Base-by-base conservation (phyloP, 1,140 invertebrate species). In the Drosophila ironensis region DNA sequence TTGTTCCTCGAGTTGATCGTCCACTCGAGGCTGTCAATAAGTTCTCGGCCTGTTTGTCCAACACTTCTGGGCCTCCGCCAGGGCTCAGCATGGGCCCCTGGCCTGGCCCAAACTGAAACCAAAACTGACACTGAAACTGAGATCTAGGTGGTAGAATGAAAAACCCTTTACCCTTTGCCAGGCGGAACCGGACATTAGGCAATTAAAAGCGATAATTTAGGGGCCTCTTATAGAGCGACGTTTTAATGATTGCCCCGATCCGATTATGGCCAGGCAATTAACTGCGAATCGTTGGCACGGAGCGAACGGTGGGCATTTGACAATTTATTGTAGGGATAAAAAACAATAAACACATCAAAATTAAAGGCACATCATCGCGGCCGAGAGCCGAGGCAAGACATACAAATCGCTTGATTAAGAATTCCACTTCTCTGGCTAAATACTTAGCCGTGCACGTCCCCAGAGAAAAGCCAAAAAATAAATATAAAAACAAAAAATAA, bases 351-450 rank as follows among this genome's bases (percentile, higher is more conserved):
- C 16, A 54, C 35, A 53, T 44, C 27, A 22, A 44, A 37, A 47
- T 30, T 24, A 53, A 51, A 59, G 25, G 25, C 17, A 44, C 42
- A 69, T 56, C 14, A 50, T 12, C 35, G 2, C 24, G 35, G 35
- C 45, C 38, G 17, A 75, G 37, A 52, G 57, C 77, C 46, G 1
- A 5, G 2, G 5, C 25, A 9, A 12, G 9, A 5, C 66, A 82
- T 81, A 81, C 76, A 81, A 81, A 81, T 82, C 66, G 76, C 60
- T 82, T 82, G 75, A 81, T 81, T 81, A 81, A 72, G 56, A 68
- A 46, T 44, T 38, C 20, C 38, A 42, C 51, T 60, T 44, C 1
- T 5, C 35, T 4, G 11, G 42, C 33, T 66, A 37, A 16, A 2
- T 7, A 44, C 38, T 33, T 41, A 47, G 56, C 35, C 33, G n/a